Evolutionary conservation across 2,888 invertebrate species (phyloP), one percentile per base, ranked within the genome.

Genomic region (Bellardia pandia): DNA sequence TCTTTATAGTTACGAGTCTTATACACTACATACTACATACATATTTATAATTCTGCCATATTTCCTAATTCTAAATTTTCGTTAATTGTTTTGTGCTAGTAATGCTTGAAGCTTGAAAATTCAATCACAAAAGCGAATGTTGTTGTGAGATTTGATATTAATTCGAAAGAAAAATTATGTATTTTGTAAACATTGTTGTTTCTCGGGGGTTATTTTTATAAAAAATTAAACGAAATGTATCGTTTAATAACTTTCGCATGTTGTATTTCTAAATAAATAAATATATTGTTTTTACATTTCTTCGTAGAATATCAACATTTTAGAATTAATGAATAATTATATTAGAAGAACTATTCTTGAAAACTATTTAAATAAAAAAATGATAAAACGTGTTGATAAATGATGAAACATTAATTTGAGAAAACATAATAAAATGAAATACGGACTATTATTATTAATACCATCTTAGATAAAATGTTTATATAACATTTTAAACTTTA

Each of bases 171-270:
- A 53, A 16, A 53, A 16, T 9, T 53, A 23, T 14, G 30, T 9
- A 33, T 37, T 16, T 78, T 58, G 42, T 64, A 53, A 62, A 76
- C 60, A 81, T 74, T 82, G 86, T 89, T 86, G 88, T 89, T 89
- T 89, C 83, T 86, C 89, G 89, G 89, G 89, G 89, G 86, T 85
- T 77, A 64, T 64, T 37, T 80, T 80, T 64, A n/a, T n/a, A 13
- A n/a, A 13, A 14, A 37, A 45, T 69, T 58, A 40, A 64, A 40
- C n/a, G 56, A 69, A 68, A 72, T 53, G 53, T 11, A 53, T 9
- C 14, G 33, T 23, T 51, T 40, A 40, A 45, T 13, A 56, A 14
- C 4, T 45, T 56, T n/a, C 72, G 9, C 23, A 37, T n/a, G 2
- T 40, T 51, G 23, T 13, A 58, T 13, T 16, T 48, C 64, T 9